Base-by-base conservation (phyloP, 2,888 invertebrate species). In the Tachystola acroxantha region DNA sequence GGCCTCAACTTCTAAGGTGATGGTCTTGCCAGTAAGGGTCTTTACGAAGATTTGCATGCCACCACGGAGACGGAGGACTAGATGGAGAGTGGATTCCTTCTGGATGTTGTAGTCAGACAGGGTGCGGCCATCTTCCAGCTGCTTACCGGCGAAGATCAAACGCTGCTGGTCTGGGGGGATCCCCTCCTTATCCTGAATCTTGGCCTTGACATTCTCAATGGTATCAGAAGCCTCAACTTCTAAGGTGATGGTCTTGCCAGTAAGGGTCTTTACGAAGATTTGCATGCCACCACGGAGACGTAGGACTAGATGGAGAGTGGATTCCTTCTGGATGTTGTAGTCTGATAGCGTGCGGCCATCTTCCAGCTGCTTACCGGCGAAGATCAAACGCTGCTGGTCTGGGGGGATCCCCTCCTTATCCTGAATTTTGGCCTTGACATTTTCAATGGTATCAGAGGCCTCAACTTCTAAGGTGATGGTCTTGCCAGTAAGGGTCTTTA, bases 401-500 rank as follows among this genome's bases (percentile, higher is more conserved):
- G 79, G 79, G 1, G 79, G 79, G 2, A 79, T 79, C 0, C 79
- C 79, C 33, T 79, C 79, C 10, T 79, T 79, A 48, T 79, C 78
- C 33, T 79, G 78, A 1, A 79, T 79, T 27, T 79, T 79, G 0
- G 79, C 78, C 13, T 79, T 79, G 0, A 79, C 79, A 60, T 79
- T 79, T 7, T 79, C 79, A 14, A 79, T 79, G 0, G 78, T 75
- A 29, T 79, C 79, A 0, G 79, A 74, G 0, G 79, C 46, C 12
- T 79, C 79, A 0, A 79, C 78, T 34, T 79, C 79, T 0, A 79
- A 45, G 0, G 79, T 79, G n/a, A 79, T 79, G 0, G 79, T 79
- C 25, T 79, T 79, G 0, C 79, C 79, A 1, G 79, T 79, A 0
- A 79, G 49, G 0, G 79, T 79, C 25, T 79, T 78, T 0, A 78